Percentiles rank a stretch among this genome's conserved stretches.
Evolutionary conservation across 2,113 vertebrate genomes (phyloP).

Genomic region (Deroptyus accipitrinus): DNA sequence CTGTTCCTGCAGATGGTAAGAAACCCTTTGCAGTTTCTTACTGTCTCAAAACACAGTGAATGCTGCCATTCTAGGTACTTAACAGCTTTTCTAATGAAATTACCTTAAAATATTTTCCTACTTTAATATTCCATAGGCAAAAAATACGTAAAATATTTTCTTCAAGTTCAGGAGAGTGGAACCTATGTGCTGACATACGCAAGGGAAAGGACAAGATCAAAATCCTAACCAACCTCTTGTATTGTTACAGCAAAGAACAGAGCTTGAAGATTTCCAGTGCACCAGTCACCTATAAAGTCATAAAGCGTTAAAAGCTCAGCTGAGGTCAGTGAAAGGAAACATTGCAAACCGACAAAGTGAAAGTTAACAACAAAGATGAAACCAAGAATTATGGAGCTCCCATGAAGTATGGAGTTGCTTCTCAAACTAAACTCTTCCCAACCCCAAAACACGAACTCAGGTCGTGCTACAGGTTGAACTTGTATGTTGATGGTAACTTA

Average conservation of each 20-base stretch:
- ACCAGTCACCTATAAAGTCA: neutral
- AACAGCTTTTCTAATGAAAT: neutral
- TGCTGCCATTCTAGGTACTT: neutral
- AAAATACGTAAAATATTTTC: neutral
- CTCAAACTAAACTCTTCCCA: neutral
- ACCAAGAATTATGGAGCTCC: neutral
- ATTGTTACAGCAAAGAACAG: neutral
- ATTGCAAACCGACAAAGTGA: neutral
- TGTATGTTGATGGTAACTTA: neutral
- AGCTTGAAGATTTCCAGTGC: neutral
- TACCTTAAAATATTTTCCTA: neutral
- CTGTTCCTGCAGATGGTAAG: neutral
- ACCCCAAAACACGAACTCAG: neutral
- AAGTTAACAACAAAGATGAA: neutral
- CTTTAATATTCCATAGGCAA: neutral
- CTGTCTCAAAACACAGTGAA: neutral
- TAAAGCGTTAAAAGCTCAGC: neutral
- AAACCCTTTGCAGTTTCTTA: neutral
- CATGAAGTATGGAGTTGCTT: neutral
- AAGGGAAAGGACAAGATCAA: neutral
- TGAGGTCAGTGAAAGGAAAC: neutral
- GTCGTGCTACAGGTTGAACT: neutral
- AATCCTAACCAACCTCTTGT: neutral
- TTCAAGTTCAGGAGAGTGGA: slow-evolving; percentile 6
- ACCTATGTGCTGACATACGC: neutral